Percentiles rank a stretch among this genome's conserved stretches.
phyloP scores from a whole-genome alignment of 2,113 vertebrate species.

The Corythoichthys intestinalis region DNA sequence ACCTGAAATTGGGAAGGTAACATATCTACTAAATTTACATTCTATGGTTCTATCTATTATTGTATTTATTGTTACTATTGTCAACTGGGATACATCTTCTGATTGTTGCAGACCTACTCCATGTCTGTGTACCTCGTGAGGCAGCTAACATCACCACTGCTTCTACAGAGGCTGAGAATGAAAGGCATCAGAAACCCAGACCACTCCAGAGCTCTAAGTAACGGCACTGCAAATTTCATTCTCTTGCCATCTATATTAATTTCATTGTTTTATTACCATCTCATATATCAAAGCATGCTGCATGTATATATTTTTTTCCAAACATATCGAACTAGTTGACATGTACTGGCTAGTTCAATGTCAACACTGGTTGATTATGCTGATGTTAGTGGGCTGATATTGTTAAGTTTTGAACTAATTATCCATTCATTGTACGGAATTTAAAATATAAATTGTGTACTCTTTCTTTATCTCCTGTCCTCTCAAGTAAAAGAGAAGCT shows the following conservation, averaged over 20 bases:
- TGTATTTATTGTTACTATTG: neutral
- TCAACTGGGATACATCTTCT: neutral
- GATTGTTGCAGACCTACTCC: slow-evolving; percentile 84
- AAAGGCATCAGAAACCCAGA: slow-evolving; percentile 97
- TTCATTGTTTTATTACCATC: neutral
- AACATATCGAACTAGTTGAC: neutral
- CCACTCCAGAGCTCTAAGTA: slow-evolving; percentile 97
- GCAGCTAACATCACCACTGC: slow-evolving; percentile 90
- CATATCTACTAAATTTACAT: neutral
- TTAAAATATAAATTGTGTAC: neutral
- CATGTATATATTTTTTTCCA: neutral
- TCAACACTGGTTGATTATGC: neutral
- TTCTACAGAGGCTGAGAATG: slow-evolving; percentile 92
- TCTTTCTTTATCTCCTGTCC: neutral
- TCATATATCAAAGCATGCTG: neutral
- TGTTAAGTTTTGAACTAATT: neutral
- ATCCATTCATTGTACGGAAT: neutral
- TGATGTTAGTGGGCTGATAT: neutral
- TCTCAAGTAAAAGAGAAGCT: slow-evolving; percentile 90
- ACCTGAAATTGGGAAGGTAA: slow-evolving; percentile 95
- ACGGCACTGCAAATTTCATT: neutral
- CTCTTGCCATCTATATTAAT: neutral
- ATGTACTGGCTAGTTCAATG: neutral
- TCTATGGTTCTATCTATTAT: too few relatives aligned
- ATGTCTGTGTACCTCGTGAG: slow-evolving; percentile 96